phyloP scores from a whole-genome alignment of 2,888 invertebrate genomes.

The Choreutis nemorana region DNA sequence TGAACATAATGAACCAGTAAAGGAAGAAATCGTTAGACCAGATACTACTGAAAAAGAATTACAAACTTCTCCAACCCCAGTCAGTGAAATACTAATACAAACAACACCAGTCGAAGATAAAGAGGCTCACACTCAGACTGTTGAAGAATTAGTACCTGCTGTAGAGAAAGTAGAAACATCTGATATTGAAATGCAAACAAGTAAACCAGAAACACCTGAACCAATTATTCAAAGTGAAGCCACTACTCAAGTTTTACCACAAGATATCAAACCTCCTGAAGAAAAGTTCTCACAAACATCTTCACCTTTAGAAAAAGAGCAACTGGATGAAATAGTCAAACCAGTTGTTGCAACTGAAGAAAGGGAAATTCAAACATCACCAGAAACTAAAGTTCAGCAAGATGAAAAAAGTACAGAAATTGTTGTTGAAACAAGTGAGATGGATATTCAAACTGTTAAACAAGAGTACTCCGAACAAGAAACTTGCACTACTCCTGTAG shows the following conservation, averaged over 20 bases:
- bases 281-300: conserved; percentile 62
- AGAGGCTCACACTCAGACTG: conserved; percentile 47
- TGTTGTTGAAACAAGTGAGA: conserved; percentile 40
- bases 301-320: conserved; percentile 26
- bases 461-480: conserved; percentile 38
- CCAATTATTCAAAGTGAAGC: conserved; percentile 52
- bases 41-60: conserved; percentile 43
- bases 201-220: conserved; percentile 39
- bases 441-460: conserved; percentile 38
- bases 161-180: conserved; percentile 42
- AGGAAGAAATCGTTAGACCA: conserved; percentile 24
- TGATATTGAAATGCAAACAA: conserved; percentile 51
- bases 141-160: conserved; percentile 25
- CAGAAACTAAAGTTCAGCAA: conserved; percentile 29
- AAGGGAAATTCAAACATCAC: conserved; percentile 66
- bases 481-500: conserved; percentile 42
- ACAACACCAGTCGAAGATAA: conserved; percentile 64
- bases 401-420: conserved; percentile 49
- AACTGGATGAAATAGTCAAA: conserved; percentile 22
- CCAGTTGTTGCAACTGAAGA: conserved; percentile 49
- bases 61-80: conserved; percentile 62
- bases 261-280: conserved; percentile 36
- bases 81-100: conserved; percentile 65
- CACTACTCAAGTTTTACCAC: conserved; percentile 59
- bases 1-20: conserved; percentile 38